These are phyloP conservation scores for Desmophyllum pertusum DNA, from an alignment of 92 coral and sea anemone species.

Conservation along the genomic window DNA sequence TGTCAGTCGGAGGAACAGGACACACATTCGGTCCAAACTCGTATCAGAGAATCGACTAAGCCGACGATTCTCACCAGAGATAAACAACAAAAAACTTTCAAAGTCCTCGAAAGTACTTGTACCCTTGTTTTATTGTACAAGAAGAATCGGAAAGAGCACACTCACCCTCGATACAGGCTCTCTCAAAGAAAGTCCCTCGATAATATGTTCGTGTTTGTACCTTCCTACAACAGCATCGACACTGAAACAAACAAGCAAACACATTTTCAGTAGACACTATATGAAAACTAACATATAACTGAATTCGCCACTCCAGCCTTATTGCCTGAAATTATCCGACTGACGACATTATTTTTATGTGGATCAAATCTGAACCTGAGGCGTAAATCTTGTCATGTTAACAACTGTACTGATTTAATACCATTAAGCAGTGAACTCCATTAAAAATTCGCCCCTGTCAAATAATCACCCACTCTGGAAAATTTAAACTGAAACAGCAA, in stretches of 20 bases:
- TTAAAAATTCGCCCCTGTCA: not conserved
- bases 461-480: too few relatives aligned
- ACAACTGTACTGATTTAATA: too few relatives aligned
- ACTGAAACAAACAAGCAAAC: conserved; percentile 45
- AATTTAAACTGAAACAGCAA: too few relatives aligned
- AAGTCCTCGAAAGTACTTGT: too few relatives aligned
- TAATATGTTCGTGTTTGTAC: conserved; percentile 93
- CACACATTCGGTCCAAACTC: not conserved
- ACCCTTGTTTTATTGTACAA: not conserved
- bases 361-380: too few relatives aligned
- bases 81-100: too few relatives aligned
- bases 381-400: not conserved
- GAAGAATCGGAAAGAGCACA: not conserved
- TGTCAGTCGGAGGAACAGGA: not conserved
- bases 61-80: too few relatives aligned
- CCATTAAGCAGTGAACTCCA: too few relatives aligned
- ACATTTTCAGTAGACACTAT: not conserved
- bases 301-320: too few relatives aligned
- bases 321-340: too few relatives aligned
- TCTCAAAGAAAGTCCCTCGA: conserved; percentile 87
- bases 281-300: not conserved
- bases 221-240: conserved; percentile 92
- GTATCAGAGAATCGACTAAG: not conserved
- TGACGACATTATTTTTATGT: too few relatives aligned
- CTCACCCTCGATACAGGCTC: conserved; percentile 95